These are phyloP conservation scores for Campylorhamphus procurvoides DNA, from an alignment of 2,113 vertebrate genomes.

Conservation along the genomic window DNA sequence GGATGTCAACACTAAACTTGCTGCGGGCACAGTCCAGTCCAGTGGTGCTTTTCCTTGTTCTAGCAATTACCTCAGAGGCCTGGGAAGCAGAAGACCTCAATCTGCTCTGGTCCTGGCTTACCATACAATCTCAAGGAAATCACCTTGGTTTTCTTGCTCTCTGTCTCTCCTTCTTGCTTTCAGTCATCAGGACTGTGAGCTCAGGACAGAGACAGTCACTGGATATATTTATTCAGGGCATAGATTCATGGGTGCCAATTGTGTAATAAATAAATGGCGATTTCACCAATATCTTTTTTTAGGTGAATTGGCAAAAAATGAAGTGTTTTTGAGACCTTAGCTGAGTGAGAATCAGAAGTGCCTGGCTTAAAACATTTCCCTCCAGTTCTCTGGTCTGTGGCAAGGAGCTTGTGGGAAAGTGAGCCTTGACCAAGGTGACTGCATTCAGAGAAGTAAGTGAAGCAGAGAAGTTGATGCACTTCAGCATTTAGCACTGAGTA, in stretches of 20 bases:
- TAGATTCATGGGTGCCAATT: not conserved
- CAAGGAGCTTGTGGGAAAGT: not conserved
- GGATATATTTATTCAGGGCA: not conserved
- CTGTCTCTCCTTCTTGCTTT: not conserved
- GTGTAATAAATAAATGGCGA: not conserved
- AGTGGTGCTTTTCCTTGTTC: not conserved
- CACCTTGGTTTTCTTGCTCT: not conserved
- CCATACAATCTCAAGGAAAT: not conserved
- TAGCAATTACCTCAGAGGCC: not conserved
- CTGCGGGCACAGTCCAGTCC: fast-evolving
- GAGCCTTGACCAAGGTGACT: fast-evolving
- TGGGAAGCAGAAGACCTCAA: not conserved
- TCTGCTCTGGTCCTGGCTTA: not conserved
- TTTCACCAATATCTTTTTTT: not conserved
- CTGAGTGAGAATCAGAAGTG: not conserved
- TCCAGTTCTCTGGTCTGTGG: not conserved
- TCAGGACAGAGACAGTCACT: not conserved
- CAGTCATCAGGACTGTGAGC: not conserved
- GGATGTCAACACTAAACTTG: not conserved
- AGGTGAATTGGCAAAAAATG: not conserved
- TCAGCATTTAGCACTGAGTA: not conserved
- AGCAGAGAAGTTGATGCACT: not conserved
- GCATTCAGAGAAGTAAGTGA: not conserved
- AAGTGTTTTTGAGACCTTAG: not conserved
- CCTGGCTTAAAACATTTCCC: not conserved